Base-by-base conservation (phyloP, 2,113 vertebrate genomes). In the Rhinolophus ferrumequinum region DNA sequence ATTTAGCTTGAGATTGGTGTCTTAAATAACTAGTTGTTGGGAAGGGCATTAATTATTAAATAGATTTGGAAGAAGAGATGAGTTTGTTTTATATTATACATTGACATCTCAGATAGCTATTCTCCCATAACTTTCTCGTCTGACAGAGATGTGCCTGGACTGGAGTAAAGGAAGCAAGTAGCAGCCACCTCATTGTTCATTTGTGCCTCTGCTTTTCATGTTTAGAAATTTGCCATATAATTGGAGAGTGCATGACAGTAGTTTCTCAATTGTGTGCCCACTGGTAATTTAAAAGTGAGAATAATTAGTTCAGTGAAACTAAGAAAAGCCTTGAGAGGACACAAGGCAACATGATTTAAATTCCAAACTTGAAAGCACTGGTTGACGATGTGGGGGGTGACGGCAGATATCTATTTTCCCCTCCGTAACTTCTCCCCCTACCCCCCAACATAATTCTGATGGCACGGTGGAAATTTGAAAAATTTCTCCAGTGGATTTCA, bases 1-100 rank as follows among this genome's bases (percentile, higher is more conserved):
- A 72, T 85, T 86, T 83, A 93, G 66, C 58, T 85, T 90, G 91
- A 96, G 54, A 38, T 47, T 90, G 69, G 26, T 96, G 21, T 28
- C 33, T 93, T 87, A 33, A 73, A 18, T 82, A 94, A 75, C 13
- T 85, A 30, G 16, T 67, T 85, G 21, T 75, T 64, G n/a, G 30
- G 6, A 85, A 75, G 90, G 56, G n/a, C 13, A 38, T 38, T 87
- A n/a, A 62, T 35, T 76, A 15, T 70, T 85, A 54, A 54, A 54
- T 54, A 54, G 52, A 54, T 88, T 82, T 58, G 44, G 60, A 90
- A 22, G 21, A 94, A 66, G 60, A 72, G 16, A 56, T 35, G 2
- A 24, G 14, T 90, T 90, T 80, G 41, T 13, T 93, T 90, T 56
- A 21, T 84, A 64, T 64, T 30, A 14, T 64, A 62, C 28, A 35